These are phyloP conservation scores for Aricia agestis DNA, from an alignment of 1,140 invertebrate genomes.

Conservation along the genomic window DNA sequence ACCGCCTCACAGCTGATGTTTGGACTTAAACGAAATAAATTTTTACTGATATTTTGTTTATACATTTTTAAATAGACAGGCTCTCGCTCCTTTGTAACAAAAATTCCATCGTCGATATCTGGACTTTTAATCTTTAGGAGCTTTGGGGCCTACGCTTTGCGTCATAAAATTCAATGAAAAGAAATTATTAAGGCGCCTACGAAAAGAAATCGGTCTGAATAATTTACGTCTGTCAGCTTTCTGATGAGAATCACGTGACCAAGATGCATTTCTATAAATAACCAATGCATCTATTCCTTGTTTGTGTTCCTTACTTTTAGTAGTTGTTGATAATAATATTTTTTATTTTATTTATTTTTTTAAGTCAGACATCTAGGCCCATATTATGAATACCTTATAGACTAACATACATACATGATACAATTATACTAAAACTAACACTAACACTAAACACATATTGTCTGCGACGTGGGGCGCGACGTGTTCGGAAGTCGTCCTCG, in stretches of 20 bases:
- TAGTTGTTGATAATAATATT: too few relatives aligned
- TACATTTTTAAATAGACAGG: neutral
- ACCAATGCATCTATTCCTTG: too few relatives aligned
- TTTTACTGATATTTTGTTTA: conserved; percentile 8
- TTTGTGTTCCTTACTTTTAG: too few relatives aligned
- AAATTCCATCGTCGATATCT: neutral
- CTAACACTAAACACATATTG: too few relatives aligned
- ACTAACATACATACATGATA: too few relatives aligned
- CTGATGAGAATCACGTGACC: neutral
- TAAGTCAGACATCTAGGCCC: too few relatives aligned
- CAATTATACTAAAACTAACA: too few relatives aligned
- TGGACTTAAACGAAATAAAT: conserved; percentile 15
- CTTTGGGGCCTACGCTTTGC: neutral
- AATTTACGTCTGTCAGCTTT: neutral
- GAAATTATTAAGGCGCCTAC: neutral
- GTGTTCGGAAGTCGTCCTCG: too few relatives aligned
- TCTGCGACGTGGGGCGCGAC: too few relatives aligned
- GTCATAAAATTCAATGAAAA: neutral
- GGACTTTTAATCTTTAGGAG: neutral
- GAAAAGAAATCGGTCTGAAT: neutral
- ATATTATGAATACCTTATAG: too few relatives aligned
- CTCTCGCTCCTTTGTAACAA: neutral
- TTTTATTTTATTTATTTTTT: too few relatives aligned
- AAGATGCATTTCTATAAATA: neutral
- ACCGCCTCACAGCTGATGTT: conserved; percentile 20